Evolutionary conservation across 2,797 vertebrate genomes (phyloP), one percentile per base, ranked within the genome.

Genomic region (Pseudochirops cupreus): DNA sequence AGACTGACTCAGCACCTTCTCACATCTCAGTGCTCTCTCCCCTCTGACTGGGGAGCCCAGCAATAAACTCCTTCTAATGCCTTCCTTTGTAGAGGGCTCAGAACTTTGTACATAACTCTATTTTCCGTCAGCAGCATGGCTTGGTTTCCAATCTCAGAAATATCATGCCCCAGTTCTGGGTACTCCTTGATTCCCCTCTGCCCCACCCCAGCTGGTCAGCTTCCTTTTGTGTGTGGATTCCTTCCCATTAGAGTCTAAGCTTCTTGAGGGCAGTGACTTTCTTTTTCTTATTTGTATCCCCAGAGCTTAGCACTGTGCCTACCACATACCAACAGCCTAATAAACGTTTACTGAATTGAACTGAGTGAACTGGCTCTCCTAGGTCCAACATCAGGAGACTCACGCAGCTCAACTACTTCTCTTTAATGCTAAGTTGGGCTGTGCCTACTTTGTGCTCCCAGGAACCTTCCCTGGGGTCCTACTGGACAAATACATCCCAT

Each of bases 1-100:
- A 4, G 21, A 87, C 21, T 87, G 74, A 82, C 39, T 82, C 39
- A 82, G 94, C 96, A 54, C 74, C 39, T 87, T 87, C 74, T 87
- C 39, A 50, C 7, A 82, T 26, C 24, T 87, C 39, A 1, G 24
- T 87, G 39, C 3, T 39, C 74, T 87, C 39, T 87, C 21, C 74
- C 39, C 74, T n/a, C 33, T 74, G 62, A n/a, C 39, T 87, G 39
- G 39, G 10, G 10, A 87, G 39, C 21, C n/a, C 7, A 82, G 11
- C 39, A 46, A 50, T 87, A 50, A 50, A 87, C 39, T 87, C 74
- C 24, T 87, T 46, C 10, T n/a, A 82, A 67, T n/a, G 59, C 59
- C 31, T 33, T 67, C 13, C 31, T 67, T 33, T 67, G 28, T 33
- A 82, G n/a, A 87, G 21, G 10, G 24, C 21, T 26, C 74, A 87